Conservation (phyloP, 64 coral and sea anemone genomes). For the Pachyseris speciosa region DNA sequence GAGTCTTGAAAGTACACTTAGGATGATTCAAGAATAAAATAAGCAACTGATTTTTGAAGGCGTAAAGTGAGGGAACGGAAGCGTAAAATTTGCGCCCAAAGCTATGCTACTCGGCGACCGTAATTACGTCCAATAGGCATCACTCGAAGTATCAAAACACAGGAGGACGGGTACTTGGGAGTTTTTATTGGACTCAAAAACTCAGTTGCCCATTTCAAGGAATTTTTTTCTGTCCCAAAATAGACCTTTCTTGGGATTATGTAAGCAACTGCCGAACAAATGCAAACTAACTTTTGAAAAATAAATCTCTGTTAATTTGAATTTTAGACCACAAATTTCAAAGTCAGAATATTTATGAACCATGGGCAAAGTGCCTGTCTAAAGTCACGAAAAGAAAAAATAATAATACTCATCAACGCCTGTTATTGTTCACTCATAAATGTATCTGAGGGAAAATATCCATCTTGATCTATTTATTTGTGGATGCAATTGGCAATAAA, state of each 20-base stretch:
- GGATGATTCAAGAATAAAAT: constrained; percentile 2
- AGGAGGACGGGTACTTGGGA: constrained; percentile 4
- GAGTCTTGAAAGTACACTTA: constrained; percentile 21
- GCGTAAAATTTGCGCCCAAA: constrained; percentile 19
- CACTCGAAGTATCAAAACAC: constrained; percentile 57
- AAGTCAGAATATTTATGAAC: constrained; percentile 46
- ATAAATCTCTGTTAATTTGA: not conserved
- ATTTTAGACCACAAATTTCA: constrained; percentile 7
- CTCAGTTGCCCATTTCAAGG: not conserved
- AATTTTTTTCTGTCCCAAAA: not conserved
- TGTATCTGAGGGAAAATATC: constrained; percentile 3
- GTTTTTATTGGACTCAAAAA: constrained; percentile 21
- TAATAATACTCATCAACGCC: constrained; percentile 8
- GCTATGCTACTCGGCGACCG: not conserved
- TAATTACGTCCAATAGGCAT: constrained; percentile 33
- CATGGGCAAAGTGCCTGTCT: not conserved
- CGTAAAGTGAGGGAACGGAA: not conserved
- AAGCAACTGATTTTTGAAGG: constrained; percentile 1
- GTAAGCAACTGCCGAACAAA: not conserved
- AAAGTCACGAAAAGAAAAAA: constrained; percentile 19
- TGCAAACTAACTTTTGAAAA: not conserved
- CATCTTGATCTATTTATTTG: constrained; percentile 21
- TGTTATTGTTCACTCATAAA: not conserved
- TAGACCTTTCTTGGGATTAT: not conserved
- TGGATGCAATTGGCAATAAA: constrained; percentile 39